Evolutionary conservation across 2,888 invertebrate species (phyloP).

Genomic region (Stratiomys singularior): DNA sequence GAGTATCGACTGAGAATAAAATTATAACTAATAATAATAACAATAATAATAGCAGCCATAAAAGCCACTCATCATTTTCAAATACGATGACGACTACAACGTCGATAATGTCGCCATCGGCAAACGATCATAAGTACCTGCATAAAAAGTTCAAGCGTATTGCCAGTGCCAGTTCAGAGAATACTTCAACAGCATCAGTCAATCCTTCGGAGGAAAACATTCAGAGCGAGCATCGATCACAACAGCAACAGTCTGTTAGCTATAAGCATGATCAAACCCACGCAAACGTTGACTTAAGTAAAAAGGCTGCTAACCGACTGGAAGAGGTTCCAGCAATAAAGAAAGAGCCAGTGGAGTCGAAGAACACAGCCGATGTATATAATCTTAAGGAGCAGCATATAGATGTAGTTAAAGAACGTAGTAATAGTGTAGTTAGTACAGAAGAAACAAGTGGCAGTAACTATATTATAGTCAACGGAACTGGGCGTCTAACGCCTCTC

Average conservation of each 20-base stretch:
- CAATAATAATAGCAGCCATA: conserved; percentile 49
- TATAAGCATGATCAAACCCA: neutral
- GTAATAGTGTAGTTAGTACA: conserved; percentile 28
- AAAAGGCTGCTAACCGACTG: conserved; percentile 8
- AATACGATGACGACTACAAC: conserved; percentile 27
- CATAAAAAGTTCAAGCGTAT: conserved; percentile 95
- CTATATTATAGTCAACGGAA: conserved; percentile 26
- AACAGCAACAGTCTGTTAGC: conserved; percentile 13
- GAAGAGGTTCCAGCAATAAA: neutral
- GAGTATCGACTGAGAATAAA: conserved; percentile 39
- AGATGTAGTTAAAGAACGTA: neutral
- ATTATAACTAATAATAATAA: conserved; percentile 48
- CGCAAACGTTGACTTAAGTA: conserved; percentile 1
- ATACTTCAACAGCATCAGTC: neutral
- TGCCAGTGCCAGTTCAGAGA: conserved; percentile 69
- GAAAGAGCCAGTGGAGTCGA: neutral
- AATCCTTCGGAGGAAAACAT: neutral
- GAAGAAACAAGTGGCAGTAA: conserved; percentile 13
- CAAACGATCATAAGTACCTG: conserved; percentile 79
- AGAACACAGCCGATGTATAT: neutral
- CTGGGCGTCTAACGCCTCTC: conserved; percentile 27
- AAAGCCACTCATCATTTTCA: conserved; percentile 45
- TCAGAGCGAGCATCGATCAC: neutral
- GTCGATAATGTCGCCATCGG: conserved; percentile 53
- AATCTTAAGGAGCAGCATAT: neutral